phyloP scores from a whole-genome alignment of 1,140 invertebrate genomes.

The Heliconius himera region DNA sequence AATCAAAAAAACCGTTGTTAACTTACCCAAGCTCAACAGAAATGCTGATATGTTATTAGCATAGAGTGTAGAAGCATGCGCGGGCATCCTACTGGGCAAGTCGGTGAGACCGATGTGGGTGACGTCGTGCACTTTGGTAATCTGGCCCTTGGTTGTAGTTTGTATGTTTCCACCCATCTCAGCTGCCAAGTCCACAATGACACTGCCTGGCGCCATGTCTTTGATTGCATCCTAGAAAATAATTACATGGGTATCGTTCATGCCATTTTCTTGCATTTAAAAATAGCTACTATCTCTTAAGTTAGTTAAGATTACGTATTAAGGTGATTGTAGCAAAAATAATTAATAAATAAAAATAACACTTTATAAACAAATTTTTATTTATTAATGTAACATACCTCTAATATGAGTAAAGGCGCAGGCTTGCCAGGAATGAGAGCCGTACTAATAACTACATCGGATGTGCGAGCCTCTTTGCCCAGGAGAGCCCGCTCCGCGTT shows the following conservation, averaged over 20 bases:
- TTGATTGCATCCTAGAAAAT: slow-evolving; percentile 88
- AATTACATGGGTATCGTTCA: neutral
- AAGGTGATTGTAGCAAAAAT: no score
- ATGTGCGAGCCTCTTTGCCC: slow-evolving; percentile 91
- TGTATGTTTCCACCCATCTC: slow-evolving; percentile 95
- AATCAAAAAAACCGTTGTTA: no score
- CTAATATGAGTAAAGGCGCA: slow-evolving; percentile 91
- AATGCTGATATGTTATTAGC: slow-evolving; percentile 96
- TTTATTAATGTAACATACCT: slow-evolving; percentile 80
- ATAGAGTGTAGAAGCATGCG: slow-evolving; percentile 93
- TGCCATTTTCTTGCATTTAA: neutral
- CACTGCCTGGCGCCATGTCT: slow-evolving; percentile 93
- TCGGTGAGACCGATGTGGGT: slow-evolving; percentile 94
- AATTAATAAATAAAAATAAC: no score
- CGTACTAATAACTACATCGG: slow-evolving; percentile 92
- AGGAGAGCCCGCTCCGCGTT: slow-evolving; percentile 93
- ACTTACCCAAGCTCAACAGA: slow-evolving; percentile 88
- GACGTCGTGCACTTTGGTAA: slow-evolving; percentile 90
- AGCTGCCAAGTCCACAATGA: slow-evolving; percentile 94
- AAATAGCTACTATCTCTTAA: neutral
- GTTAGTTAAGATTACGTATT: neutral
- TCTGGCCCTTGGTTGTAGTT: slow-evolving; percentile 90
- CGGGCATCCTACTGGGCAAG: slow-evolving; percentile 91
- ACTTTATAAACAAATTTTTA: no score
- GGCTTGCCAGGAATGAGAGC: slow-evolving; percentile 95